Conservation (phyloP, 2,113 vertebrate genomes). For the Phodopus roborovskii region DNA sequence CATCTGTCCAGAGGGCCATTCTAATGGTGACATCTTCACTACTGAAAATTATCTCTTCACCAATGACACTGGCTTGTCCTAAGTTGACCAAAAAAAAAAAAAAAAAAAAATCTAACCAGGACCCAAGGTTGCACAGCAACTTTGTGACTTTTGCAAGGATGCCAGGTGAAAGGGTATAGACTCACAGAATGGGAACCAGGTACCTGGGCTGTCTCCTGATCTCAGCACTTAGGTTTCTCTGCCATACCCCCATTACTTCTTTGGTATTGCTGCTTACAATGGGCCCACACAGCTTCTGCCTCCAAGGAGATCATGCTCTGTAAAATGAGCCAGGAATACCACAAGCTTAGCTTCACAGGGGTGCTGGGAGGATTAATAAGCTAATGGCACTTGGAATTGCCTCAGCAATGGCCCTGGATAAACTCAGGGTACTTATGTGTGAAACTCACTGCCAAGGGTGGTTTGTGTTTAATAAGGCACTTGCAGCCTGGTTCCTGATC, state of each 20-base stretch:
- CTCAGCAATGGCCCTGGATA: slow-evolving; percentile 60
- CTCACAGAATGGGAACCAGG: background rate
- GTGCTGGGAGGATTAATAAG: slow-evolving; percentile 71
- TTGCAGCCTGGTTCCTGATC: slow-evolving; percentile 42
- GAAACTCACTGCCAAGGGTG: slow-evolving; percentile 61
- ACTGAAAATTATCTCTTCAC: background rate
- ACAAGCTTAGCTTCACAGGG: slow-evolving; percentile 53
- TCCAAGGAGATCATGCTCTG: slow-evolving; percentile 22
- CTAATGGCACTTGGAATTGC: slow-evolving; percentile 65
- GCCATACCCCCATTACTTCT: background rate
- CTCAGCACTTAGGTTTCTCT: background rate
- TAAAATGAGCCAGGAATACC: slow-evolving; percentile 24
- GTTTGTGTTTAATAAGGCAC: slow-evolving; percentile 44
- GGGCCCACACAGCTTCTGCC: slow-evolving; percentile 34
- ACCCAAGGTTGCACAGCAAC: slow-evolving; percentile 18
- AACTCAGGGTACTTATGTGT: slow-evolving; percentile 55
- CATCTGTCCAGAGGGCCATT: background rate
- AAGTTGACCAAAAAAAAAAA: background rate
- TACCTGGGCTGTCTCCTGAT: background rate
- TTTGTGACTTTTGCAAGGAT: background rate
- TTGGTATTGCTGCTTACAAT: background rate
- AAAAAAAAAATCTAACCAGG: background rate
- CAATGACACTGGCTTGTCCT: background rate
- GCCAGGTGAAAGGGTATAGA: background rate
- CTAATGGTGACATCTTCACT: background rate